These are phyloP conservation scores for Phylloscopus trochilus DNA, from an alignment of 2,113 vertebrate genomes.

Conservation along the genomic window DNA sequence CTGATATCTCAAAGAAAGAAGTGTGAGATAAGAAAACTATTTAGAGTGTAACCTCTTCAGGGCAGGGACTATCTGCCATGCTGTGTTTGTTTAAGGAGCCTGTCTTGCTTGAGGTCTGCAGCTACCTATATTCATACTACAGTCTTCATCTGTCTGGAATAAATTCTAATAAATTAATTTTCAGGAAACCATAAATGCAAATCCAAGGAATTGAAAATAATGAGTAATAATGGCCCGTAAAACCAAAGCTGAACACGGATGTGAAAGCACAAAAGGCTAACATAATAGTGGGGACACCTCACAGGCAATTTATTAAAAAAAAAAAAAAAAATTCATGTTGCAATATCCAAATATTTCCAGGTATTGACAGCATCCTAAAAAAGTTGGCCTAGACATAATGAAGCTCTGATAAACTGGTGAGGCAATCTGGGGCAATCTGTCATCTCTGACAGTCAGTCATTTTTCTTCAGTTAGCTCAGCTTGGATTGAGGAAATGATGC, in stretches of 20 bases:
- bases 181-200: not conserved
- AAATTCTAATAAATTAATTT: not conserved
- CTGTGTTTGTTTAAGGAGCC: not conserved
- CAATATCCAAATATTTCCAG: not conserved
- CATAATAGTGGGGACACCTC: not conserved
- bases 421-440: not conserved
- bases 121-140: not conserved
- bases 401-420: not conserved
- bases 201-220: not conserved
- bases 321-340: not conserved
- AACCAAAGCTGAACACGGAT: not conserved
- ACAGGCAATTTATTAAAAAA: not conserved
- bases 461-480: constrained; percentile 15
- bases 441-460: not conserved
- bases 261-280: not conserved
- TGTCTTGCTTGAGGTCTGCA: not conserved
- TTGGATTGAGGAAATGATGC: not conserved
- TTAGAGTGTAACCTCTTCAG: not conserved
- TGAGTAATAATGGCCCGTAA: not conserved
- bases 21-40: not conserved
- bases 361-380: not conserved
- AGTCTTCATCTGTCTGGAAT: not conserved
- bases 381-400: not conserved
- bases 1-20: not conserved
- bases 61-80: not conserved